Base-by-base conservation (phyloP, 2,888 invertebrate species). In the Atethmia centrago region DNA sequence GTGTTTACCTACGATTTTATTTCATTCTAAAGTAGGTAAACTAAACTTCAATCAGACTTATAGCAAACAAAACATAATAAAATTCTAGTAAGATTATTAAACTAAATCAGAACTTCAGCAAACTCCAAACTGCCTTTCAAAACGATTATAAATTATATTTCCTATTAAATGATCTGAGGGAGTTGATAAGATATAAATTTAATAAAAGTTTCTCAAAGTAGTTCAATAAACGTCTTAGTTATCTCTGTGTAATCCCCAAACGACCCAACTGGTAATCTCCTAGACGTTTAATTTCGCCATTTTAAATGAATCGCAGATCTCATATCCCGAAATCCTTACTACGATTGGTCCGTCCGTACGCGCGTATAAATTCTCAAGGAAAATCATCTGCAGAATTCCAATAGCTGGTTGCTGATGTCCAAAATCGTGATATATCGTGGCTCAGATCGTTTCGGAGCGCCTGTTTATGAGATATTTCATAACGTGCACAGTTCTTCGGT, bases 391-490 rank as follows among this genome's bases (percentile, higher is more conserved):
- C 92, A 93, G 93, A 93, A 94, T 94, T 93, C 93, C 93, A 95
- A 95, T 94, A 93, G 91, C 88, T 88, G 90, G 91, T 92, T 92
- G 92, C 91, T 93, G 92, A 93, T 93, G 95, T 95, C 95, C 93
- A 92, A 93, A 94, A 91, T 90, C 87, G 90, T 95, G 95, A 96
- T 95, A 95, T 95, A 96, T 96, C 92, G 95, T 88, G 84, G 89
- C 89, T 88, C 83, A 89, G 90, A 89, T 90, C 91, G 92, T 87
- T 87, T 88, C 85, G 84, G 88, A 76, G 85, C 91, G 92, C 89
- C 93, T 95, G 94, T 95, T 95, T 95, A 95, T 95, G 92, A 95
- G 92, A 95, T 95, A 95, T 95, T 94, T 94, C 94, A 95, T 95
- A 95, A 92, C 92, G 88, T 86, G 81, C 81, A 83, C 81, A 85